Conservation (phyloP, 2,113 vertebrate genomes). For the Diphyllodes magnificus region DNA sequence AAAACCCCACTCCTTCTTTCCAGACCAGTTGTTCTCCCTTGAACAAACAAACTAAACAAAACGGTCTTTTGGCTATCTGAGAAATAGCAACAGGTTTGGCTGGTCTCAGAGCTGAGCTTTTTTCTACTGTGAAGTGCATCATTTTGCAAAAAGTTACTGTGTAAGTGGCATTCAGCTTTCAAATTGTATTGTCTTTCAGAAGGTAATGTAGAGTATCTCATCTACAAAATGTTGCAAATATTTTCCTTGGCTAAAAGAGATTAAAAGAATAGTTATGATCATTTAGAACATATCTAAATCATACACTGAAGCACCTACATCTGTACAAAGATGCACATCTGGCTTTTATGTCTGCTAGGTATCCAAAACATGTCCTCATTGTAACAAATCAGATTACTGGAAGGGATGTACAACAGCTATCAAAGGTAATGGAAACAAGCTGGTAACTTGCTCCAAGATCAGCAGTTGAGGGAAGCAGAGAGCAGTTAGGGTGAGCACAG, state of each 20-base stretch:
- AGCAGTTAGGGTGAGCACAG: neutral
- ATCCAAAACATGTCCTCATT: neutral
- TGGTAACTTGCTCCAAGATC: neutral
- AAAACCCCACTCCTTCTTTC: neutral
- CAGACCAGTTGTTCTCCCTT: neutral
- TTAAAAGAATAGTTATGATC: neutral
- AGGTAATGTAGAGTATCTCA: neutral
- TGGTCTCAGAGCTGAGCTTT: neutral
- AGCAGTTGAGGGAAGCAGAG: neutral
- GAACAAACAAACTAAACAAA: neutral
- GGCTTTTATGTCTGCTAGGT: neutral
- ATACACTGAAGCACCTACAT: neutral
- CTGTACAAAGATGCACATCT: neutral
- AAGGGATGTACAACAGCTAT: neutral
- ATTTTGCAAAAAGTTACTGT: neutral
- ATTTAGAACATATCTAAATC: neutral
- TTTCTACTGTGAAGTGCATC: neutral
- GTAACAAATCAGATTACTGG: neutral
- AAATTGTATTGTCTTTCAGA: neutral
- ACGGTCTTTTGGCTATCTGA: neutral
- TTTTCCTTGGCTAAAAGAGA: neutral
- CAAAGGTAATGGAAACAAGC: neutral
- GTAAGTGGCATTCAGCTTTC: neutral
- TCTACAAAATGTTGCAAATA: neutral
- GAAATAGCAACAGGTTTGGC: neutral